Evolutionary conservation across 2,113 vertebrate genomes (phyloP), one percentile per base, ranked within the genome.

Genomic region (Fulica atra): DNA sequence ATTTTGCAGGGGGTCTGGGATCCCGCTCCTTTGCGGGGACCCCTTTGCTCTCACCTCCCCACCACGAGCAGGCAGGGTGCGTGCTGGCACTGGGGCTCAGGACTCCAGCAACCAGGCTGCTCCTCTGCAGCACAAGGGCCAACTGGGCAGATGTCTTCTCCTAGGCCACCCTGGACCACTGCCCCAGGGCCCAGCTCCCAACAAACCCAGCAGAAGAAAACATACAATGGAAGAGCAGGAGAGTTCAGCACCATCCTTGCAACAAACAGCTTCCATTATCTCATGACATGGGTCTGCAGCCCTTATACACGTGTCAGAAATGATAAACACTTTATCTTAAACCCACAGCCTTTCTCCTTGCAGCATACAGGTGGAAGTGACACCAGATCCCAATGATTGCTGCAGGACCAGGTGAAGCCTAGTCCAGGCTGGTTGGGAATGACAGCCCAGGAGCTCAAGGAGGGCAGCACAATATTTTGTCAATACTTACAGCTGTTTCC

Each of bases 361-460:
- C 59, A 60, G 46, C 38, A 40, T 0, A 1, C 26, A 40, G 13
- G 24, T 5, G 5, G 38, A 40, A 60, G 6, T 0, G 0, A 10
- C 0, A 0, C 54, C 26, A 40, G 28, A 17, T 12, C 3, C 7
- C 35, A 33, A 17, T 0, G 2, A 13, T 1, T 25, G 38, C 53
- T 23, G 36, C 2, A 73, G 85, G 54, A 14, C 5, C 60, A 77
- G 88, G 68, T n/a, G 51, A 77, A 61, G 29, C 13, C 14, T 28
- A 35, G 9, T 1, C 48, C 31, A 31, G 48, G 56, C 65, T 40
- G 42, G 79, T 71, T 1, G 0, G 0, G 13, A 81, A 10, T 7
- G 24, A 81, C 83, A 86, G 4, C 18, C 3, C 11, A 26, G 57
- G 20, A 71, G 56, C 81, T 48, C 51, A 6, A 23, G 29, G 14